A percentile compares a stretch with the other conserved stretches of the same genome.
phyloP scores from a whole-genome alignment of 2,888 invertebrate genomes.

The Rhabditoides inermis region DNA sequence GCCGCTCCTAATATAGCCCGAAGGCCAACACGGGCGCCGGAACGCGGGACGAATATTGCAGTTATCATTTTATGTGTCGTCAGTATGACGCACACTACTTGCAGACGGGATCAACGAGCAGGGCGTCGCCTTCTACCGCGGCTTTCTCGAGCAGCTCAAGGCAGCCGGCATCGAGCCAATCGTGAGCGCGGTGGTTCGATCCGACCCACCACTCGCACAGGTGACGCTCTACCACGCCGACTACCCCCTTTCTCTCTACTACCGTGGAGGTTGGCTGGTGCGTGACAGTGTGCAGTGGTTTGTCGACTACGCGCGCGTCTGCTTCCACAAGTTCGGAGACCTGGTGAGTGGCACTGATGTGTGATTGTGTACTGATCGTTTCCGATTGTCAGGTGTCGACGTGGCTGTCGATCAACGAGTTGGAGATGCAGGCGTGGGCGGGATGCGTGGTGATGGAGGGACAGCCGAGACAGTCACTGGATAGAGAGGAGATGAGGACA shows the following conservation, averaged over 20 bases:
- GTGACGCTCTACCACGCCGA: conserved; percentile 51
- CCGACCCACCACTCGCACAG: conserved; percentile 7
- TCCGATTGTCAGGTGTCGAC: conserved; percentile 28
- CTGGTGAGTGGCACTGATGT: conserved; percentile 17
- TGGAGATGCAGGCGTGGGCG: conserved; percentile 22
- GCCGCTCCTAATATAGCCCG: too few relatives aligned
- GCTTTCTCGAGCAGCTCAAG: conserved; percentile 67
- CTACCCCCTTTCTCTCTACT: conserved; percentile 54
- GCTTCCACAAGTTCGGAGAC: conserved; percentile 53
- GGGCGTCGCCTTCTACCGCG: conserved; percentile 70
- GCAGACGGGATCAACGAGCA: conserved; percentile 65
- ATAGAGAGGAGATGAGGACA: too few relatives aligned
- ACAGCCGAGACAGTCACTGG: too few relatives aligned
- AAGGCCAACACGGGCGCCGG: too few relatives aligned
- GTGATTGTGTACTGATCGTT: background rate
- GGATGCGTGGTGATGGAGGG: conserved; percentile 16
- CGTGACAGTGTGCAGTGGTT: conserved; percentile 50
- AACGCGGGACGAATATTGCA: too few relatives aligned
- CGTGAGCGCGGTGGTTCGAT: conserved; percentile 8
- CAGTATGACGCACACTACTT: too few relatives aligned
- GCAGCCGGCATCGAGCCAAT: conserved; percentile 61
- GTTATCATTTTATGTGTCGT: too few relatives aligned
- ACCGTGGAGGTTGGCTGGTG: conserved; percentile 55
- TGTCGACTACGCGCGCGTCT: conserved; percentile 53
- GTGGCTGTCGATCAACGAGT: conserved; percentile 72